These are phyloP conservation scores for Ypsolopha sequella DNA, from an alignment of 2,888 invertebrate species.

Conservation along the genomic window DNA sequence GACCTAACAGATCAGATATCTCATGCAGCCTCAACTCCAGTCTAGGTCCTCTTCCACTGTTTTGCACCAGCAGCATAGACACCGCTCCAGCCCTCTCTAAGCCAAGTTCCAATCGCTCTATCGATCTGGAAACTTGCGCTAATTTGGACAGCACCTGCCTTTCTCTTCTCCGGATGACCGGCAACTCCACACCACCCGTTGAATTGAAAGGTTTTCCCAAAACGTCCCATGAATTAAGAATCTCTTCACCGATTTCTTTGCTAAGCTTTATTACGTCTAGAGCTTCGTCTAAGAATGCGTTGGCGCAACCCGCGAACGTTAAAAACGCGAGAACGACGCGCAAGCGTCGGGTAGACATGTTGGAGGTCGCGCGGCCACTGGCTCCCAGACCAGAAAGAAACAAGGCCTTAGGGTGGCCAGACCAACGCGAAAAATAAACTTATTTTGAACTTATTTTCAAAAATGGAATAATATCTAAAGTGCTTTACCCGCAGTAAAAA, in stretches of 20 bases:
- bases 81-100: slow-evolving; percentile 37
- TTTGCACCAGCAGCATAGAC: slow-evolving; percentile 43
- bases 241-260: slow-evolving; percentile 72
- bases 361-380: slow-evolving; percentile 47
- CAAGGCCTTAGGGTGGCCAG: no score
- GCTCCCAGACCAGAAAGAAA: slow-evolving; percentile 8
- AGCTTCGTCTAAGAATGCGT: slow-evolving; percentile 69
- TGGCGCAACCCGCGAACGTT: slow-evolving; percentile 28
- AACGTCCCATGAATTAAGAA: slow-evolving; percentile 75
- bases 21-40: slow-evolving; percentile 73
- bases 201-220: slow-evolving; percentile 68
- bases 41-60: slow-evolving; percentile 44
- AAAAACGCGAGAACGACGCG: slow-evolving; percentile 33
- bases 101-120: slow-evolving; percentile 35
- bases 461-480: no score
- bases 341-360: slow-evolving; percentile 44
- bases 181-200: slow-evolving; percentile 68
- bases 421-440: no score
- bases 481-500: no score
- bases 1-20: slow-evolving; percentile 70
- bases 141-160: slow-evolving; percentile 67
- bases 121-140: slow-evolving; percentile 34
- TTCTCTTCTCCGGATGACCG: slow-evolving; percentile 73
- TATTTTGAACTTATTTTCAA: no score
- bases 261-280: slow-evolving; percentile 70